Percentiles rank a stretch among this genome's conserved stretches.
Evolutionary conservation across 2,797 vertebrate species (phyloP).

Genomic region (Semaprochilodus insignis): DNA sequence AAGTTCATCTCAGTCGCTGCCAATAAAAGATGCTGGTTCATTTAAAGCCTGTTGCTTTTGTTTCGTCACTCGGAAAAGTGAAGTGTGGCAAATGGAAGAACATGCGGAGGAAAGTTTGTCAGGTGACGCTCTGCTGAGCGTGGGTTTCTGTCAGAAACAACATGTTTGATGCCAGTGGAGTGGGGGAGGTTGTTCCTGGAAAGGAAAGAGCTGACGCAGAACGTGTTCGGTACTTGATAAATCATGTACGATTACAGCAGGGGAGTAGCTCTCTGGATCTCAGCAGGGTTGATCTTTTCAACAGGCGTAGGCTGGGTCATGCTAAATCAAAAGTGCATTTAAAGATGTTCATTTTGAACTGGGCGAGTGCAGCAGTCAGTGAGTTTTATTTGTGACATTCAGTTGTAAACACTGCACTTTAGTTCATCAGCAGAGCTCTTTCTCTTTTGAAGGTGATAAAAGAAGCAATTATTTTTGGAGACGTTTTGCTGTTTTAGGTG

Average conservation of each 20-base stretch:
- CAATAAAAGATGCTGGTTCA: constrained; percentile 75
- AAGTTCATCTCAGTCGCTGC: constrained; percentile 62
- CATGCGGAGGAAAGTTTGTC: constrained; percentile 27
- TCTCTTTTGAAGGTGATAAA: not conserved
- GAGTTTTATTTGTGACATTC: not conserved
- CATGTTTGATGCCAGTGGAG: constrained; percentile 40
- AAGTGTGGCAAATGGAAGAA: not conserved
- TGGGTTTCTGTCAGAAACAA: constrained; percentile 42
- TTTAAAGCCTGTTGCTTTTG: constrained; percentile 57
- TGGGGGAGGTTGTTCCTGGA: constrained; percentile 34
- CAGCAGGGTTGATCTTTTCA: constrained; percentile 38
- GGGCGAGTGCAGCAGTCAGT: not conserved
- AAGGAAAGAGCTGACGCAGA: constrained; percentile 34
- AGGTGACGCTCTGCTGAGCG: constrained; percentile 24
- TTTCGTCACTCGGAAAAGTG: constrained; percentile 21
- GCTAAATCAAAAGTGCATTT: constrained; percentile 34
- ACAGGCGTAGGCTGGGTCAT: constrained; percentile 30
- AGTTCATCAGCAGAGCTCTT: not conserved
- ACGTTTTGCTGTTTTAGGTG: not conserved
- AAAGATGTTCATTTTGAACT: not conserved
- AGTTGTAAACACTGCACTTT: constrained; percentile 17
- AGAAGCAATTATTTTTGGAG: constrained; percentile 5
- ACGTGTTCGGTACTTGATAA: constrained; percentile 41
- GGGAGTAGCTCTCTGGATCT: constrained; percentile 48
- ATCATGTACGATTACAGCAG: constrained; percentile 44